These are phyloP conservation scores for Amblyraja radiata DNA, from an alignment of 2,797 vertebrate species.

Conservation along the genomic window DNA sequence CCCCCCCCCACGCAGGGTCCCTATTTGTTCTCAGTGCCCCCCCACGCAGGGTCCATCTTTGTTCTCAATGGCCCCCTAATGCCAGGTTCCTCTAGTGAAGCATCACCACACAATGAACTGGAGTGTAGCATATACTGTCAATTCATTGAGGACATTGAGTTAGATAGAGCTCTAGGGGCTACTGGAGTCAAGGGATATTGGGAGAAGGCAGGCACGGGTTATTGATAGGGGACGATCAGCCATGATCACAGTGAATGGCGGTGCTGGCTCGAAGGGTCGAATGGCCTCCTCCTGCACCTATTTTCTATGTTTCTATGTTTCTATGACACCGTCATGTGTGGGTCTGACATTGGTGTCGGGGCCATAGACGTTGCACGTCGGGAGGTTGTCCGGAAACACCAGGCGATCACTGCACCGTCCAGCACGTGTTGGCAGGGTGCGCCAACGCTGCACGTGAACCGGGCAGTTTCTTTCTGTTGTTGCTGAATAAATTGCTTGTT, in stretches of 20 bases:
- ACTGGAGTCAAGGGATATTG: no score
- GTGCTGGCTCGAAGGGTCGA: no score
- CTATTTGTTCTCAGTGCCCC: no score
- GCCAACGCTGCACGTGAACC: not conserved
- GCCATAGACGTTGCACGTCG: not conserved
- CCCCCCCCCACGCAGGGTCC: no score
- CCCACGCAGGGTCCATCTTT: no score
- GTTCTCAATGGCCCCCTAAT: no score
- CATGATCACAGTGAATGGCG: no score
- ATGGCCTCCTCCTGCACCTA: no score
- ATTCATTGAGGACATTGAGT: not conserved
- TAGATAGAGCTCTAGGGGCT: no score
- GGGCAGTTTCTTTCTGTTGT: not conserved
- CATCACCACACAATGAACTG: conserved; percentile 10
- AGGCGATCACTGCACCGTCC: not conserved
- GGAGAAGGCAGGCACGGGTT: no score
- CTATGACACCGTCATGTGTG: not conserved
- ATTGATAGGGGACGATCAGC: no score
- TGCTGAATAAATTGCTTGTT: not conserved
- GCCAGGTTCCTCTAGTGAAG: not conserved
- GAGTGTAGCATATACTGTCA: not conserved
- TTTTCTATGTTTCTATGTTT: no score
- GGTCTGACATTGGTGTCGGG: not conserved
- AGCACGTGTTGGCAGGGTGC: not conserved
- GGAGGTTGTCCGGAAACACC: not conserved